Base-by-base conservation (phyloP, 2,888 invertebrate genomes). In the Lampropteryx suffumata region DNA sequence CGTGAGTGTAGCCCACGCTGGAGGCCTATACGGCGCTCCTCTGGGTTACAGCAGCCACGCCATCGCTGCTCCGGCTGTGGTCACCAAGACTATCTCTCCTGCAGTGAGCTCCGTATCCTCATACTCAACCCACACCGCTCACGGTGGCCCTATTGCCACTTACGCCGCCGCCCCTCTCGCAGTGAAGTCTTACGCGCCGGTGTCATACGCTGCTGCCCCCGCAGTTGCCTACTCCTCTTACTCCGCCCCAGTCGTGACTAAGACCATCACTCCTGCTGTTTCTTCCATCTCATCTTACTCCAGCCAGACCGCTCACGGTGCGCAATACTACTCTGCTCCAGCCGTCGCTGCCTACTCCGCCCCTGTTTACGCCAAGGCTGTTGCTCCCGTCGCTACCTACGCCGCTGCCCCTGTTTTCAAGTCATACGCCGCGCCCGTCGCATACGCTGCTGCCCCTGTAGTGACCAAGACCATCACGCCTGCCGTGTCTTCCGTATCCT, bases 211-310 rank as follows among this genome's bases (percentile, higher is more conserved):
- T 33, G 92, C 93, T 46, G 92, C 92, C 37, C 91, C 92, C 56
- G 91, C 91, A 50, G 92, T 93, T 7, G 91, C 94, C 55, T 92
- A 93, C 75, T 84, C 92, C 61, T 81, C 91, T 57, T 94, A 93
- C 87, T 88, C 90, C 62, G 93, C 48, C 67, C 71, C 92, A n/a
- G 65, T 74, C 9, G 60, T 69, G 8, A 56, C 76, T 56, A 79
- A 80, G 64, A 65, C 66, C 57, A 66, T 67, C 64, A 64, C 69
- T 26, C 62, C 71, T 35, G 70, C 67, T 28, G 66, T 62, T 35
- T 64, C 69, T 51, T 70, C 67, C 47, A 44, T 57, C 46, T 64
- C 63, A 12, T 65, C 61, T 79, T 91, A 57, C 64, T 66, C 55
- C 37, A 59, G 63, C 49, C 63, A 57, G 50, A 62, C 65, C 50